These are phyloP conservation scores for Nomada lathburiana DNA, from an alignment of 2,888 invertebrate genomes.

Conservation along the genomic window DNA sequence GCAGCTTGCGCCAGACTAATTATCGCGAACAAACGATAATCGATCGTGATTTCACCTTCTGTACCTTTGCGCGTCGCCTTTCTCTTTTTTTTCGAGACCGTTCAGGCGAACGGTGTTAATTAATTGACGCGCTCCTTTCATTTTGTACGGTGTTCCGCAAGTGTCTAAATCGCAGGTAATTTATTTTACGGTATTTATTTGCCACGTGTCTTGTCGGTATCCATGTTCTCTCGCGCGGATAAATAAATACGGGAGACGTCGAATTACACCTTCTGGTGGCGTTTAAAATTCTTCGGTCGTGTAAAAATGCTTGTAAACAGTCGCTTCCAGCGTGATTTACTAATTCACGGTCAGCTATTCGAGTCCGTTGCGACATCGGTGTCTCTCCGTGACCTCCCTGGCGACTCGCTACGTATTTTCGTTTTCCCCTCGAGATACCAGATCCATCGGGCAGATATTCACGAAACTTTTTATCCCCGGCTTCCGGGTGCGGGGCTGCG, in stretches of 20 bases:
- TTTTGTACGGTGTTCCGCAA: no score
- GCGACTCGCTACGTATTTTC: no score
- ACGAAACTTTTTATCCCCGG: background rate
- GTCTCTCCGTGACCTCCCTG: background rate
- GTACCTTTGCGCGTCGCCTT: background rate
- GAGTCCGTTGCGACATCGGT: conserved; percentile 31
- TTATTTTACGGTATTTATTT: no score
- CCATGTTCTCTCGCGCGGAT: background rate
- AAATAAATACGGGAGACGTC: background rate
- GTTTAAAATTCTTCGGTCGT: conserved; percentile 37
- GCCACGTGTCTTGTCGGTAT: background rate
- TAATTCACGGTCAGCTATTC: conserved; percentile 40
- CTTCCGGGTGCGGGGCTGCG: background rate
- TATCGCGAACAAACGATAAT: conserved; percentile 25
- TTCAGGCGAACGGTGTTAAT: background rate
- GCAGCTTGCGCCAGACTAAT: conserved; percentile 16
- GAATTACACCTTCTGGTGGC: background rate
- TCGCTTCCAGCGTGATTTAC: conserved; percentile 39
- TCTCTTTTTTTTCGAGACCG: background rate
- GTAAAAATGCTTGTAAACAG: conserved; percentile 60
- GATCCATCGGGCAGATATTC: background rate
- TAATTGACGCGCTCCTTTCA: background rate
- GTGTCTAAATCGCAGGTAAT: no score
- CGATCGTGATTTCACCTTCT: background rate
- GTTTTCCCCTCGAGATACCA: background rate